Conservation (phyloP, 2,113 vertebrate species). For the Phaethon lepturus region DNA sequence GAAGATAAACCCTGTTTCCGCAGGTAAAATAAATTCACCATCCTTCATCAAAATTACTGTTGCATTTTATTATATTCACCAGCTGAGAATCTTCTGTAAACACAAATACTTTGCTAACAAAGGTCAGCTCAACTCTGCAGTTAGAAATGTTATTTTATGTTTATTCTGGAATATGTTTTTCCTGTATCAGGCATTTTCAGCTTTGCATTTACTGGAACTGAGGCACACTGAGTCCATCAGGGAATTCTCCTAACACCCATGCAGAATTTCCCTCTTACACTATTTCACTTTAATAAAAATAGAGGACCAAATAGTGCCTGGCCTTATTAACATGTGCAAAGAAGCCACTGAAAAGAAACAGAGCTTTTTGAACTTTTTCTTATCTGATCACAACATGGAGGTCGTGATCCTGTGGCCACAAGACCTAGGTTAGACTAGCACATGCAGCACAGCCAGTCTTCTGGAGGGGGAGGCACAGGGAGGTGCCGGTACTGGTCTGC, state of each 20-base stretch:
- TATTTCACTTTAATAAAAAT: not conserved
- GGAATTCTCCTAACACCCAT: not conserved
- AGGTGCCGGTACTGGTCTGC: not conserved
- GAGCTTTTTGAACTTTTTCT: not conserved
- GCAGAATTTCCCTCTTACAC: not conserved
- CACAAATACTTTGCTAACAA: not conserved
- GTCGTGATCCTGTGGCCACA: not conserved
- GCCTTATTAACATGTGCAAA: not conserved
- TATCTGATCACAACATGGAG: not conserved
- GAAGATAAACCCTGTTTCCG: not conserved
- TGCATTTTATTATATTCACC: not conserved
- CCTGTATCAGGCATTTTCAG: not conserved
- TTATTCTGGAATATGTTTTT: not conserved
- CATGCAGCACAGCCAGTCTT: not conserved
- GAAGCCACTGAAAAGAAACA: not conserved
- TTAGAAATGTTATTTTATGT: not conserved
- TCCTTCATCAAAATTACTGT: constrained; percentile 14
- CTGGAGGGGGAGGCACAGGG: not conserved
- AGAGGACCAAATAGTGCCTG: not conserved
- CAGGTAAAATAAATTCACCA: not conserved
- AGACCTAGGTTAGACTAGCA: not conserved
- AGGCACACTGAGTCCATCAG: not conserved
- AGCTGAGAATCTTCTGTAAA: not conserved
- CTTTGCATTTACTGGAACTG: constrained; percentile 45
- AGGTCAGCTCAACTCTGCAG: not conserved